phyloP scores from a whole-genome alignment of 2,888 invertebrate genomes.

The Eupithecia subumbrata region DNA sequence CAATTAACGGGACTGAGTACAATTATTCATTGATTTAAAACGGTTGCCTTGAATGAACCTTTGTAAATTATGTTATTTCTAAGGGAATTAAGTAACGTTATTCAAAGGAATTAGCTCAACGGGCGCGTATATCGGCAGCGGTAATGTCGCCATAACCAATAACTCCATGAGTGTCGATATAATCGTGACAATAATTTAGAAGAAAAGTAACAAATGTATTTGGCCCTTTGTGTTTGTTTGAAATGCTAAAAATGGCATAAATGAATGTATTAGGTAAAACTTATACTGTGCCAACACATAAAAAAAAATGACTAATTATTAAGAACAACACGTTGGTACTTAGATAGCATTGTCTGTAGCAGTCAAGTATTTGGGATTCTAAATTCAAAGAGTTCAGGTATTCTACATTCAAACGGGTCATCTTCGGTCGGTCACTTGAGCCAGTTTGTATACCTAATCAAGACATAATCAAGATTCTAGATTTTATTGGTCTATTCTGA shows the following conservation, averaged over 20 bases:
- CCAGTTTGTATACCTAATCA: too few species aligned
- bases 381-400: too few species aligned
- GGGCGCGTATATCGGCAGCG: neutral
- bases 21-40: constrained; percentile 40
- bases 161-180: neutral
- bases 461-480: too few species aligned
- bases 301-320: too few species aligned
- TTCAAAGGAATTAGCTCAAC: neutral
- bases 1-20: constrained; percentile 50
- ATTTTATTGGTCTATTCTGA: too few species aligned
- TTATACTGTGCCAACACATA: too few species aligned
- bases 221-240: neutral
- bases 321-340: too few species aligned
- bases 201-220: neutral
- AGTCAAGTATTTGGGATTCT: too few species aligned
- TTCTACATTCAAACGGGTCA: too few species aligned
- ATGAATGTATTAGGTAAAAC: too few species aligned
- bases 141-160: neutral
- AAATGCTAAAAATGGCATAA: neutral
- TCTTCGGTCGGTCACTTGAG: too few species aligned
- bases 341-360: too few species aligned
- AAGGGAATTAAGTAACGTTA: neutral
- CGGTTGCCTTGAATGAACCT: constrained; percentile 10
- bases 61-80: constrained; percentile 8
- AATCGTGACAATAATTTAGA: neutral